These are phyloP conservation scores for Pitangus sulphuratus DNA, from an alignment of 2,797 vertebrate genomes.

Conservation along the genomic window DNA sequence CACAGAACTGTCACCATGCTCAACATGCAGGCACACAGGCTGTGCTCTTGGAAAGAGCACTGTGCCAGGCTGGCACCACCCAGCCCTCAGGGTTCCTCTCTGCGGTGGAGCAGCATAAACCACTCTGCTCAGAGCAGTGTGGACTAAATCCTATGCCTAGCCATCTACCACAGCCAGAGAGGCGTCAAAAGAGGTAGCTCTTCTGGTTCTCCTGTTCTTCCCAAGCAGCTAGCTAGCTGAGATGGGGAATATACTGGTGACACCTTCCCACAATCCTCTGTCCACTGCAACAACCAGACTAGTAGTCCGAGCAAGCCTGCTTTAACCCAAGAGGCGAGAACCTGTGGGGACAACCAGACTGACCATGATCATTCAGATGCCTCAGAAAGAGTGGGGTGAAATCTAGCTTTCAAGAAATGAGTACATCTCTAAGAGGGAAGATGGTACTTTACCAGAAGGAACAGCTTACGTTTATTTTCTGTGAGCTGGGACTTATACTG, in stretches of 20 bases:
- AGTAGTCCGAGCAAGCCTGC: background rate
- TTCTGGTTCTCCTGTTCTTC: accelerated
- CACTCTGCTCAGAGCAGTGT: background rate
- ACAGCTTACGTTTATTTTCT: constrained; percentile 87
- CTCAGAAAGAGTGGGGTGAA: background rate
- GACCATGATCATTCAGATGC: background rate
- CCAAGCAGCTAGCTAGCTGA: background rate
- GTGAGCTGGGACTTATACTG: constrained; percentile 94
- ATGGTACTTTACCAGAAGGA: background rate
- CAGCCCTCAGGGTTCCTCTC: accelerated
- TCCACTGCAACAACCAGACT: background rate
- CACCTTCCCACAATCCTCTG: background rate
- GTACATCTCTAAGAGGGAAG: background rate
- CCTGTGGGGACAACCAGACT: background rate
- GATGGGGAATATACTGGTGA: background rate
- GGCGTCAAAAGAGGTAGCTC: background rate
- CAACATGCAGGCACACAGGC: background rate
- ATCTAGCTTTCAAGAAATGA: background rate
- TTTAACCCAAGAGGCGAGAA: background rate
- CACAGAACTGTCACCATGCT: accelerated
- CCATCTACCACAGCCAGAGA: background rate
- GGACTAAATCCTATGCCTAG: background rate
- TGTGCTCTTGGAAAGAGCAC: background rate
- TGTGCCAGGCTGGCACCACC: background rate
- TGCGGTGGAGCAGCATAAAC: background rate